phyloP scores from a whole-genome alignment of 2,888 invertebrate species.

The Eurytoma adleriae region DNA sequence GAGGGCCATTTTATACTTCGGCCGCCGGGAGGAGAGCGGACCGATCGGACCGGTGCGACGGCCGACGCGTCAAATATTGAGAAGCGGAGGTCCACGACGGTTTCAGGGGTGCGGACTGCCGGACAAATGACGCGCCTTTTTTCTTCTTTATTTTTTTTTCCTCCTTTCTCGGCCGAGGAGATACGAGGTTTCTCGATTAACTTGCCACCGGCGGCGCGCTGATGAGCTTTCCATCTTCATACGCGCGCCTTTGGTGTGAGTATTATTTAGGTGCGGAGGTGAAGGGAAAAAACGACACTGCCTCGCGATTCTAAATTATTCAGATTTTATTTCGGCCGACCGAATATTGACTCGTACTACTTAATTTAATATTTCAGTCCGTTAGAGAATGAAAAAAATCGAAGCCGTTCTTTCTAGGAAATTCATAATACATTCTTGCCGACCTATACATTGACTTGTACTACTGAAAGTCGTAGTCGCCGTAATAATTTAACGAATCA shows the following conservation, averaged over 20 bases:
- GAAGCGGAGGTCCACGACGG: not conserved
- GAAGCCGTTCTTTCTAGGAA: too few species aligned
- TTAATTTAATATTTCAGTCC: too few species aligned
- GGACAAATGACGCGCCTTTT: not conserved
- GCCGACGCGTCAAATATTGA: slow-evolving; percentile 50
- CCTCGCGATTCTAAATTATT: too few species aligned
- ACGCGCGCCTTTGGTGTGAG: not conserved
- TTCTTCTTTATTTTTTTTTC: not conserved
- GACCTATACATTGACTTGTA: too few species aligned
- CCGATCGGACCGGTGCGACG: slow-evolving; percentile 43
- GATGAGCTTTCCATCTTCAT: slow-evolving; percentile 10
- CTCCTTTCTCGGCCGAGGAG: not conserved
- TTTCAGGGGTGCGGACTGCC: not conserved
- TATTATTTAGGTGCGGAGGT: slow-evolving; percentile 15
- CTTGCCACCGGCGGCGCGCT: slow-evolving; percentile 27
- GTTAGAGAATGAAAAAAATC: too few species aligned
- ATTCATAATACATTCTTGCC: too few species aligned
- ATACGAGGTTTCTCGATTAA: slow-evolving; percentile 38
- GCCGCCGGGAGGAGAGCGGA: slow-evolving; percentile 39
- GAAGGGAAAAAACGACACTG: too few species aligned
- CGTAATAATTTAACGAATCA: too few species aligned
- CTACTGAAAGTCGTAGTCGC: too few species aligned
- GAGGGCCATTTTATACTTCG: slow-evolving; percentile 56
- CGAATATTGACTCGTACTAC: too few species aligned
- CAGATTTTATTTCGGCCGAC: too few species aligned